These are phyloP conservation scores for Lynx canadensis DNA, from an alignment of 2,113 vertebrate species.

Conservation along the genomic window DNA sequence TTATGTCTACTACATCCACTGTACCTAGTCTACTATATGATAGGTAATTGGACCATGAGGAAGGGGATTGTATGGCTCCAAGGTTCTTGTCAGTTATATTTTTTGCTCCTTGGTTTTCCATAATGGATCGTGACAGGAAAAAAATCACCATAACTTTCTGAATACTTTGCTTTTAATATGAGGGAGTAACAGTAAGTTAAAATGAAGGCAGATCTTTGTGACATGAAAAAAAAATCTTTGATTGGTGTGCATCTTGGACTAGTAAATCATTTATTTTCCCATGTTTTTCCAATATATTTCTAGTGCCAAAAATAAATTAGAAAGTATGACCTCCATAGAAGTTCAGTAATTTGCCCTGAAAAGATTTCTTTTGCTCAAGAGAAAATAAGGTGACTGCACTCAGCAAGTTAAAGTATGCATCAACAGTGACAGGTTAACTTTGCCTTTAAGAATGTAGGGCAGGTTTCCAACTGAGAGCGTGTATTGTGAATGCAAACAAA, in stretches of 20 bases:
- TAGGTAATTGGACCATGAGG: not conserved
- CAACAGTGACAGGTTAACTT: not conserved
- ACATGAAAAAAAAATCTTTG: not conserved
- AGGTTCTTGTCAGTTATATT: not conserved
- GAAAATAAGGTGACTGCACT: not conserved
- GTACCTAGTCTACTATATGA: not conserved
- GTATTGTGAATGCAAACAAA: not conserved
- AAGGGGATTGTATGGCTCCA: not conserved
- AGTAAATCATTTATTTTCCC: slow-evolving; percentile 18
- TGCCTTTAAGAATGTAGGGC: not conserved
- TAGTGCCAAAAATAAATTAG: not conserved
- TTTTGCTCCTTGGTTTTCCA: not conserved
- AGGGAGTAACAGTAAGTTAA: not conserved
- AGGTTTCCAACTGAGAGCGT: not conserved
- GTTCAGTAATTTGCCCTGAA: not conserved
- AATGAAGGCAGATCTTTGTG: not conserved
- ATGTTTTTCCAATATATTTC: not conserved
- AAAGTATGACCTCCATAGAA: not conserved
- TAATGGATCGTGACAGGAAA: not conserved
- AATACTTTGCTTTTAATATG: not conserved
- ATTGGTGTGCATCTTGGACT: not conserved
- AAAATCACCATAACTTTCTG: not conserved
- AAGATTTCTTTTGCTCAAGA: not conserved
- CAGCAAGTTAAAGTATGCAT: not conserved
- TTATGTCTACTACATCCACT: not conserved